phyloP scores from a whole-genome alignment of 92 coral and sea anemone species.

The Bergia sp. region DNA sequence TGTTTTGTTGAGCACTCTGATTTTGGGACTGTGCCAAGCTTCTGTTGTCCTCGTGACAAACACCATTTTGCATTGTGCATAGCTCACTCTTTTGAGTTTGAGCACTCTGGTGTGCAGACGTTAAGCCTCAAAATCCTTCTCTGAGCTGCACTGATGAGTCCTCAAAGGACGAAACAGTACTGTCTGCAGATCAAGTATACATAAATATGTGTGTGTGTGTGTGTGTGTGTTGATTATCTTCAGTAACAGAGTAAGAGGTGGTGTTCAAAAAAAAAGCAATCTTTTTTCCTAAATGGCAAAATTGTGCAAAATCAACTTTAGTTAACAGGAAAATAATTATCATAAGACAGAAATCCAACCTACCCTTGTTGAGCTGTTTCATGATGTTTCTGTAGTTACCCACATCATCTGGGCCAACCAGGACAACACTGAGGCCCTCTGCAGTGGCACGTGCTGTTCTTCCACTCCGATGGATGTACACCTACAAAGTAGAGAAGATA shows the following conservation, averaged over 20 bases:
- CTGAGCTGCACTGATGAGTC: no score
- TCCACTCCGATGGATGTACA: conserved; percentile 96
- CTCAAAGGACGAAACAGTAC: no score
- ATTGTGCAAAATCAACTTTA: not conserved
- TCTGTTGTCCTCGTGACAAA: no score
- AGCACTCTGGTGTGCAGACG: no score
- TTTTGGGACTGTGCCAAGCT: no score
- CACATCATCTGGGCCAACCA: conserved; percentile 89
- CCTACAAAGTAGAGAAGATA: conserved; percentile 35
- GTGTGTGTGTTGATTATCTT: no score
- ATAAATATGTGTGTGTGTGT: no score
- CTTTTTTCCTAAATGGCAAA: not conserved
- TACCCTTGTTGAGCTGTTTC: conserved; percentile 90
- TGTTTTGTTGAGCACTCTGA: no score
- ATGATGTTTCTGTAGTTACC: conserved; percentile 84
- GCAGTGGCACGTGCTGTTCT: conserved; percentile 89
- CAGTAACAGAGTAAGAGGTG: not conserved
- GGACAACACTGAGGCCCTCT: conserved; percentile 91
- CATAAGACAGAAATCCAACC: not conserved
- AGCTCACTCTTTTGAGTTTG: no score
- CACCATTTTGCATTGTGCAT: no score
- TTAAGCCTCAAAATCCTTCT: no score
- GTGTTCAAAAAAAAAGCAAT: not conserved
- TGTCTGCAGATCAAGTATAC: no score
- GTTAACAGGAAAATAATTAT: not conserved